Conservation (phyloP, 2,797 vertebrate species). For the Premnoplex brunnescens region DNA sequence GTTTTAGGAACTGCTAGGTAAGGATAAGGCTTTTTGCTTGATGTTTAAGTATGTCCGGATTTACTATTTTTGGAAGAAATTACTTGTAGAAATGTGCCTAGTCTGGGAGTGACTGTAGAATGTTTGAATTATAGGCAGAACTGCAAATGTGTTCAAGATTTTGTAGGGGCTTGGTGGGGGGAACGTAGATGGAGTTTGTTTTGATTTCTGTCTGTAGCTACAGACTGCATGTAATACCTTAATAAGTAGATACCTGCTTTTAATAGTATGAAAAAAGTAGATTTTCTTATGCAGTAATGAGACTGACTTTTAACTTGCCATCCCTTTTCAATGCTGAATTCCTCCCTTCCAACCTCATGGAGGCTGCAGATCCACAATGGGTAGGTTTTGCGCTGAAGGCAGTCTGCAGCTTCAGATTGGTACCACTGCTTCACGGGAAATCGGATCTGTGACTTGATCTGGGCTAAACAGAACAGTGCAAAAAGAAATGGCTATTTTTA, state of each 20-base stretch:
- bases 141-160: neutral
- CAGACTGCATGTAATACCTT: neutral
- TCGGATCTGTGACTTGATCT: neutral
- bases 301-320: neutral
- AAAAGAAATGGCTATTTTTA: slow-evolving; percentile 7
- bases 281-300: neutral
- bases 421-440: rapidly evolving
- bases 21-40: neutral
- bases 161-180: neutral
- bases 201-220: neutral
- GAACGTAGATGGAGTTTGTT: neutral
- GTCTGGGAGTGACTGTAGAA: neutral
- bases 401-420: neutral
- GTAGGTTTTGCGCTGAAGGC: neutral
- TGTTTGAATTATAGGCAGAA: neutral
- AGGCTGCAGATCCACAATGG: neutral
- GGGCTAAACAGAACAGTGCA: neutral
- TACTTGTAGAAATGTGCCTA: neutral
- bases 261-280: neutral
- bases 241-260: neutral
- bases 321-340: neutral
- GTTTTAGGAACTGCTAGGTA: neutral
- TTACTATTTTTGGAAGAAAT: neutral
- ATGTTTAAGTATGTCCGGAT: neutral
- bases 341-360: neutral